phyloP scores from a whole-genome alignment of 2,797 vertebrate species.

The Carduelis carduelis region DNA sequence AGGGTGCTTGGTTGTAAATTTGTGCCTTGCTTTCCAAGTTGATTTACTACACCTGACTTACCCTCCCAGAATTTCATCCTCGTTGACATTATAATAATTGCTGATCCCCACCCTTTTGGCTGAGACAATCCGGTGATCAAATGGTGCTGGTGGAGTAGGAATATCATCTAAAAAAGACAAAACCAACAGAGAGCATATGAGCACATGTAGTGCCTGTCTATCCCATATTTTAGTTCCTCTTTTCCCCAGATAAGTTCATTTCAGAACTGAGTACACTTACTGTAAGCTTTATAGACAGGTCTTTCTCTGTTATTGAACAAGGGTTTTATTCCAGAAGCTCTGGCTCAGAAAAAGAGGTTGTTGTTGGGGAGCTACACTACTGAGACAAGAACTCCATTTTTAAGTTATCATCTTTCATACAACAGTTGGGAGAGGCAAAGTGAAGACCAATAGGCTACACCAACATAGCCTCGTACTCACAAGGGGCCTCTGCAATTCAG shows the following conservation, averaged over 20 bases:
- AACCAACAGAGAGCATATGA: background rate
- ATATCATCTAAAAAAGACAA: slow-evolving; percentile 76
- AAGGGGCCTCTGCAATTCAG: background rate
- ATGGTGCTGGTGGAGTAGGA: slow-evolving; percentile 85
- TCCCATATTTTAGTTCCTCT: background rate
- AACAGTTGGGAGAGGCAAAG: background rate
- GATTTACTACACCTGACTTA: slow-evolving; percentile 72
- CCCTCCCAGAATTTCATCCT: slow-evolving; percentile 90
- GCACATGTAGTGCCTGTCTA: background rate
- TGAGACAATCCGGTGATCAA: slow-evolving; percentile 90
- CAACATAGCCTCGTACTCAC: background rate
- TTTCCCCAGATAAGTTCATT: background rate
- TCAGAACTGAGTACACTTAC: background rate
- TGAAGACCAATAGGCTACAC: background rate
- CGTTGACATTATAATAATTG: slow-evolving; percentile 86
- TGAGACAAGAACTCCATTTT: background rate
- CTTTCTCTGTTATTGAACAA: background rate
- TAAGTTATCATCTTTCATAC: background rate
- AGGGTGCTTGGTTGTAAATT: background rate
- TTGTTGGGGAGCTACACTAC: background rate
- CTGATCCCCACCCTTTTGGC: slow-evolving; percentile 84
- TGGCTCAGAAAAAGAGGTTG: background rate
- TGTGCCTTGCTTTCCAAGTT: background rate
- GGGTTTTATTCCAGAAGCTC: background rate
- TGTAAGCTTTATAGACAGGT: background rate